Base-by-base conservation (phyloP, 2,797 vertebrate genomes). In the Rhincodon typus region DNA sequence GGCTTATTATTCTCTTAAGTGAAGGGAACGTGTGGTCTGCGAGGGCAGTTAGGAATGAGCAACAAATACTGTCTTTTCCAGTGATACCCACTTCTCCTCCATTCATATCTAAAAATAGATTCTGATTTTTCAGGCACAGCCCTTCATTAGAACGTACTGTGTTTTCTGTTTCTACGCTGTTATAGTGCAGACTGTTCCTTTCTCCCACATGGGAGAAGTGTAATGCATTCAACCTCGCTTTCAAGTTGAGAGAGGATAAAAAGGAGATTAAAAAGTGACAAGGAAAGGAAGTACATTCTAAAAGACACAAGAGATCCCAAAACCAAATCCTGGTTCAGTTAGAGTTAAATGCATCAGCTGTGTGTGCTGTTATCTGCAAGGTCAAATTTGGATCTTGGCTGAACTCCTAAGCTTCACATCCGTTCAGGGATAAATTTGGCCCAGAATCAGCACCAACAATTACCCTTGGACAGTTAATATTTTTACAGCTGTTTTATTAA, bases 401-500 rank as follows among this genome's bases (percentile, higher is more conserved):
- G 53, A 77, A 95, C 62, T 93, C 90, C 90, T 93, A 82, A 95
- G 88, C 67, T 95, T 82, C 0, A 96, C 97, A 97, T 97, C 97
- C 97, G 72, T 94, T 96, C 86, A 0, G 97, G 97, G 97, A 96
- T 96, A 96, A 96, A 95, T 95, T 95, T 97, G 98, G 97, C 97
- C 97, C 96, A 90, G 95, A 93, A 96, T 97, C 98, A 97, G 97
- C 96, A 96, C 97, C 97, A 97, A 97, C 98, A 97, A 97, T 98
- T 97, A 98, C 97, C 97, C 69, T 97, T 87, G 96, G 96, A 96
- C 96, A 96, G 97, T 97, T 97, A 97, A 97, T 98, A 97, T 98
- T 98, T 98, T 98, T 98, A 98, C 98, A 98, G 98, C 98, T 98
- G 98, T 98, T 98, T 98, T 97, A 97, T 98, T 97, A 98, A 98